phyloP scores from a whole-genome alignment of 2,113 vertebrate species.

The Ciconia boyciana region DNA sequence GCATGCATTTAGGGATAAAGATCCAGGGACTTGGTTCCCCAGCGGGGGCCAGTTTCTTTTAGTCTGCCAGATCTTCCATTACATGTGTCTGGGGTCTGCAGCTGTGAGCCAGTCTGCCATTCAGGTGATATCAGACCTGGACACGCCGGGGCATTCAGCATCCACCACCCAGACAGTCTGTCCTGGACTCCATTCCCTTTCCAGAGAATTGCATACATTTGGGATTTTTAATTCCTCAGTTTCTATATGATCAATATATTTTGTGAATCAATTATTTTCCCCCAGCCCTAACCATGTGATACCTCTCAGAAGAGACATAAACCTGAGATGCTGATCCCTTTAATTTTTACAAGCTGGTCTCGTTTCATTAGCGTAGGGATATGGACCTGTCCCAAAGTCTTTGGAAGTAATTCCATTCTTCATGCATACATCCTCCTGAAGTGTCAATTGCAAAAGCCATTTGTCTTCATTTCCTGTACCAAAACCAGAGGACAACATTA shows the following conservation, averaged over 20 bases:
- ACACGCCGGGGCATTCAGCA: not conserved
- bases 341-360: not conserved
- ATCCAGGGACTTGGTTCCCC: not conserved
- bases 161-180: not conserved
- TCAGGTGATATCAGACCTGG: fast-evolving
- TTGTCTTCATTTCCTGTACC: not conserved
- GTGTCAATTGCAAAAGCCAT: not conserved
- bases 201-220: not conserved
- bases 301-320: not conserved
- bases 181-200: not conserved
- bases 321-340: not conserved
- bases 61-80: not conserved
- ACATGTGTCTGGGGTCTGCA: fast-evolving
- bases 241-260: not conserved
- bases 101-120: not conserved
- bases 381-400: not conserved
- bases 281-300: not conserved
- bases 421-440: not conserved
- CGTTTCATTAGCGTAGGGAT: fast-evolving
- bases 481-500: fast-evolving
- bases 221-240: not conserved
- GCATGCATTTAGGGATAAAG: not conserved
- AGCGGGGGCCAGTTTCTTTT: not conserved
- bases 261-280: not conserved
- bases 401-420: not conserved